These are phyloP conservation scores for Sylvilagus bachmani DNA, from an alignment of 2,113 vertebrate species.

Conservation along the genomic window DNA sequence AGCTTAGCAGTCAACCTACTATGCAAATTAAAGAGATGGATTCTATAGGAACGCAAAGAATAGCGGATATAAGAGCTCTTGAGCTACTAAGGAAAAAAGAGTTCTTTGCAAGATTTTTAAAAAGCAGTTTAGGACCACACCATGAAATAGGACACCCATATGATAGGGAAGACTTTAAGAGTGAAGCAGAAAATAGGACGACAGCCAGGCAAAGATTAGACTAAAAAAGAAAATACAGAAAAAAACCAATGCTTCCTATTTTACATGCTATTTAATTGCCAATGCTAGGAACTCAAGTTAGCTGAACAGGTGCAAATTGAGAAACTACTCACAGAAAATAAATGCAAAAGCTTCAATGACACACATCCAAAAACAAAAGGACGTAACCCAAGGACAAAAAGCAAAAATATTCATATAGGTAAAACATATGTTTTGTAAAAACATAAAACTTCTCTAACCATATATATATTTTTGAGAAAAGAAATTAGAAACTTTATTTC, in stretches of 20 bases:
- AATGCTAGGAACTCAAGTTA: constrained; percentile 38
- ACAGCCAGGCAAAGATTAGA: background rate
- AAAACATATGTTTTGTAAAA: constrained; percentile 57
- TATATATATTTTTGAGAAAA: background rate
- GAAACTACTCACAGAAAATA: constrained; percentile 41
- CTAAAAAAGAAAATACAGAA: constrained; percentile 23
- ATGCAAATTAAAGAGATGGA: background rate
- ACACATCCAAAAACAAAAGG: constrained; percentile 21
- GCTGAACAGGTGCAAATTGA: constrained; percentile 17
- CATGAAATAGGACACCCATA: background rate
- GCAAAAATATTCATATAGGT: background rate
- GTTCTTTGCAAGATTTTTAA: background rate
- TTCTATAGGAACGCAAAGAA: background rate
- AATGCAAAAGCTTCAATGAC: constrained; percentile 44
- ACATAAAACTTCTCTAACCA: constrained; percentile 59
- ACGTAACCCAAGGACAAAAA: constrained; percentile 36
- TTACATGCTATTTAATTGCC: constrained; percentile 41
- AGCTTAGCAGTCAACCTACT: background rate
- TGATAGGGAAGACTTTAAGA: background rate
- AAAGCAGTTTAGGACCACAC: background rate
- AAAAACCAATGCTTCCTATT: constrained; percentile 24
- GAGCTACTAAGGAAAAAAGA: background rate
- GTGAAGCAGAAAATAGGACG: background rate
- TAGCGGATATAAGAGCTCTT: background rate
- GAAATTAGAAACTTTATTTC: constrained; percentile 35